A percentile compares a stretch with the other conserved stretches of the same genome.
These are phyloP conservation scores for Agrochola lychnidis DNA, from an alignment of 2,888 invertebrate genomes.

Conservation along the genomic window DNA sequence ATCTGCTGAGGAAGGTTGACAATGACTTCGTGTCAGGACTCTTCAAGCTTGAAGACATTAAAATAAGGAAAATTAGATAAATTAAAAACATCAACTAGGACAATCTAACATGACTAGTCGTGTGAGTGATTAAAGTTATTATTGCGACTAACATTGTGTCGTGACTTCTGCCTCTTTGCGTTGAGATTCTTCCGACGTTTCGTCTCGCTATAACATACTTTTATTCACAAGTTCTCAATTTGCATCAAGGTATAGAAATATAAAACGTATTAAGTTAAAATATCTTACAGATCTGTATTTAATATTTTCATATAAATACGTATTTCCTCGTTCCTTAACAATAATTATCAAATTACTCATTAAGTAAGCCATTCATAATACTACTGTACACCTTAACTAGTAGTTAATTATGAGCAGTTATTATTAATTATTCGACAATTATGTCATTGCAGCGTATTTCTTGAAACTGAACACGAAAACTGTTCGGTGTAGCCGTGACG, in stretches of 20 bases:
- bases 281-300: constrained; percentile 13
- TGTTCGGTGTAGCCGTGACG: constrained; percentile 70
- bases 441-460: constrained; percentile 72
- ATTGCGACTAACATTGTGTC: constrained; percentile 43
- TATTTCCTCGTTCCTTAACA: constrained; percentile 57
- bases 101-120: constrained; percentile 71
- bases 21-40: constrained; percentile 68
- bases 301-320: constrained; percentile 40
- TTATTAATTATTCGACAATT: constrained; percentile 74
- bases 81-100: constrained; percentile 75
- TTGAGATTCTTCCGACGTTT: constrained; percentile 36
- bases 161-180: constrained; percentile 51
- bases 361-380: constrained; percentile 50
- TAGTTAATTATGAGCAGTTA: constrained; percentile 65
- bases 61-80: constrained; percentile 70
- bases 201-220: constrained; percentile 26
- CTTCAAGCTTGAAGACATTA: constrained; percentile 65
- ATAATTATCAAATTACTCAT: constrained; percentile 45
- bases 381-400: constrained; percentile 43
- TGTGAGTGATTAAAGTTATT: constrained; percentile 61
- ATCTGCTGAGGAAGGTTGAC: constrained; percentile 75
- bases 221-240: constrained; percentile 34
- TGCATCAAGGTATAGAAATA: constrained; percentile 45
- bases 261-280: constrained; percentile 20
- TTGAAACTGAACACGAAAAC: constrained; percentile 63